Evolutionary conservation across 2,113 vertebrate genomes (phyloP).

Genomic region (Campylomormyrus numenius): DNA sequence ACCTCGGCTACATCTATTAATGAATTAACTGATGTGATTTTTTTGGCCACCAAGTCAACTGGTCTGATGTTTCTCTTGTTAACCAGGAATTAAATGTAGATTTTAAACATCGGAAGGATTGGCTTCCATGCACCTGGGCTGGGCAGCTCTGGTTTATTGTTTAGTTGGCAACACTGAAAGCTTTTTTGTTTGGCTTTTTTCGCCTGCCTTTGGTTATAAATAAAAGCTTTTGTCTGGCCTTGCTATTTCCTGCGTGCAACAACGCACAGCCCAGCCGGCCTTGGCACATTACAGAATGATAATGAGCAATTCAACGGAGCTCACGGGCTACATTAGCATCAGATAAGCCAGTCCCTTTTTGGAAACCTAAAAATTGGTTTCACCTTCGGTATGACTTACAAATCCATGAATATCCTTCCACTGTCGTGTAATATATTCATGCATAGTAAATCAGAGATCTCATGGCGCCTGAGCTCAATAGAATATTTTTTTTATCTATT

Average conservation of each 20-base stretch:
- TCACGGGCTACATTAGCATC: neutral
- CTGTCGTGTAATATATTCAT: slow-evolving; percentile 1
- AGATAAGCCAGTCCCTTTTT: neutral
- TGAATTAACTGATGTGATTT: neutral
- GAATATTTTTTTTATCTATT: neutral
- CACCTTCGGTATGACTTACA: neutral
- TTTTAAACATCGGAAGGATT: neutral
- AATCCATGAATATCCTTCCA: neutral
- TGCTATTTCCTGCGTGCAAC: neutral
- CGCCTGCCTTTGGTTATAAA: neutral
- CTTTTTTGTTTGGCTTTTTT: neutral
- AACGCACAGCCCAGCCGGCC: neutral
- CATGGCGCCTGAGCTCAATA: neutral
- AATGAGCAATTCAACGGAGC: neutral
- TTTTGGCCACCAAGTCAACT: neutral
- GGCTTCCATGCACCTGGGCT: neutral
- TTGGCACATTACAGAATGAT: neutral
- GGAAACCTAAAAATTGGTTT: neutral
- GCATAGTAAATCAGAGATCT: neutral
- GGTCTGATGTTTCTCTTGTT: neutral
- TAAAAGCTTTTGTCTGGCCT: neutral
- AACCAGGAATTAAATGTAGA: neutral
- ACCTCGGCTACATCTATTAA: neutral
- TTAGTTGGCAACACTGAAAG: neutral
- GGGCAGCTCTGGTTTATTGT: neutral